Percentiles rank a stretch among this genome's conserved stretches.
phyloP scores from a whole-genome alignment of 2,797 vertebrate genomes.

The Sebastes iracundus region DNA sequence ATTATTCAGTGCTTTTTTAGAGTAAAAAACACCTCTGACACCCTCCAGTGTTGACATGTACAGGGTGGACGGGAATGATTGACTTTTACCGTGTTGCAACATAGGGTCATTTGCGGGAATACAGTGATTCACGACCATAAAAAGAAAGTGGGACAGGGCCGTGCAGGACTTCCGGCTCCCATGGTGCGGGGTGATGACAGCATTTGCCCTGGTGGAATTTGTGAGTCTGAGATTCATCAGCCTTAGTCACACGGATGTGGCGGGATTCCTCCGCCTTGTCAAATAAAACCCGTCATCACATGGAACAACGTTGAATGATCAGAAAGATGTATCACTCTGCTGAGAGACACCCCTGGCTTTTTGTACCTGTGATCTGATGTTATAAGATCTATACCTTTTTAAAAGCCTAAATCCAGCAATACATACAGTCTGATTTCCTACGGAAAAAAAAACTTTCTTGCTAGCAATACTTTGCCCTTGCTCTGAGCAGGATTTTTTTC shows the following conservation, averaged over 20 bases:
- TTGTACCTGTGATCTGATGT: slow-evolving; percentile 25
- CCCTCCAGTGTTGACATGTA: no score
- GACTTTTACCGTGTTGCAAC: no score
- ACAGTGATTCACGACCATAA: no score
- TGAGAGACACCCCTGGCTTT: background rate
- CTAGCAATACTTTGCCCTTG: slow-evolving; percentile 63
- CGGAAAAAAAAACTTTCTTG: slow-evolving; percentile 36
- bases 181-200: slow-evolving; percentile 8
- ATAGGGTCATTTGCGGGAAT: no score
- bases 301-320: slow-evolving; percentile 27
- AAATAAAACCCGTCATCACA: slow-evolving; percentile 35
- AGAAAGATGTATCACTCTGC: slow-evolving; percentile 6
- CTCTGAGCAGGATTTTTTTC: slow-evolving; percentile 66
- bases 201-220: slow-evolving; percentile 34
- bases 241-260: slow-evolving; percentile 39
- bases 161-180: no score
- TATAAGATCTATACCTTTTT: slow-evolving; percentile 43
- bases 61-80: no score
- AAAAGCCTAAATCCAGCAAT: slow-evolving; percentile 21
- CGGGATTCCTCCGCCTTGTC: slow-evolving; percentile 50
- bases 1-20: no score
- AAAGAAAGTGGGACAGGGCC: no score
- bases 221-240: slow-evolving; percentile 45
- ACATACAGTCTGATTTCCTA: slow-evolving; percentile 29
- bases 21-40: no score